Conservation (phyloP, 1,140 invertebrate genomes). For the Zaprionus taronus region DNA sequence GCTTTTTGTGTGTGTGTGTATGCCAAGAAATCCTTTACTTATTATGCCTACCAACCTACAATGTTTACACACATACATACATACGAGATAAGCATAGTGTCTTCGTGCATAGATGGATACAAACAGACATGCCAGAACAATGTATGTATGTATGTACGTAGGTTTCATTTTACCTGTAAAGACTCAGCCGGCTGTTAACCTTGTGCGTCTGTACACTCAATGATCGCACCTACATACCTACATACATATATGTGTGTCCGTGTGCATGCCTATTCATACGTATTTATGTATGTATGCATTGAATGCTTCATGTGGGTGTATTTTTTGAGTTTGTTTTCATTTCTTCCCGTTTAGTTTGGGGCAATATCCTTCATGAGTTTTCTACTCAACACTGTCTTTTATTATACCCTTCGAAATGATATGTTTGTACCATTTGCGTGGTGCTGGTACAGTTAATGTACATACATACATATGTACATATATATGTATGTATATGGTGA, state of each 20-base stretch:
- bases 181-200: neutral
- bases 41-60: neutral
- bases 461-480: too few species aligned
- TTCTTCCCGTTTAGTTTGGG: neutral
- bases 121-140: neutral
- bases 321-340: neutral
- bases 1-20: neutral
- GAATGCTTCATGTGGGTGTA: neutral
- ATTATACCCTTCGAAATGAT: neutral
- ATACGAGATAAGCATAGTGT: neutral
- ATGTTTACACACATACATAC: neutral
- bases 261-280: neutral
- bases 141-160: neutral
- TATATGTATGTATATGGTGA: too few species aligned
- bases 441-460: too few species aligned
- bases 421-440: too few species aligned
- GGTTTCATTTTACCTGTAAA: neutral
- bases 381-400: neutral
- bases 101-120: too few species aligned
- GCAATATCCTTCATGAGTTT: neutral
- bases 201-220: neutral
- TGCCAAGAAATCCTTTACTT: neutral
- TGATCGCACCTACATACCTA: neutral
- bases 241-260: neutral
- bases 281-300: neutral